Evolutionary conservation across 2,888 invertebrate species (phyloP), one percentile per base, ranked within the genome.

Genomic region (Hesperia comma): DNA sequence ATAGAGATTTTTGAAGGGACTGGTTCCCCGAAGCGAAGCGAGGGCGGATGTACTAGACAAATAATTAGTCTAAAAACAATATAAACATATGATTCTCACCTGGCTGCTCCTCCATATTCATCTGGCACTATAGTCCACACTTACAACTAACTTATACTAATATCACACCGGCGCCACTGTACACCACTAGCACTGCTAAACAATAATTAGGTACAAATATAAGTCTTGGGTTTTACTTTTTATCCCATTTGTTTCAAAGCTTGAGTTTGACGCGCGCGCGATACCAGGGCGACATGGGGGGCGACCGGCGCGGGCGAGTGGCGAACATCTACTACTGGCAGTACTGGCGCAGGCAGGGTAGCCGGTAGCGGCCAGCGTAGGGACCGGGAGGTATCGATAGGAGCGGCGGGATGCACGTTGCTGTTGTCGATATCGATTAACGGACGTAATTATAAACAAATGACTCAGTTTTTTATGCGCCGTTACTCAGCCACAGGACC

Each of bases 261-360:
- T 88, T 89, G 82, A 90, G 88, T 82, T 91, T 91, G 72, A 90
- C 91, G 71, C 91, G 86, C 54, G 86, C 81, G 76, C 75, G 63
- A 66, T 61, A 40, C 15, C 61, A 46, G 55, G 55, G 63, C 70
- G 70, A 67, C 68, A 64, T 62, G 56, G 32, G 63, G 58, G 71
- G 63, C 74, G 75, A 68, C 69, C 69, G 70, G n/a, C 67, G 32
- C 15, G 56, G 40, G 55, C 63, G 67, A 68, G 60, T 54, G 66
- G 60, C 66, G 60, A 60, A 46, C 58, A 40, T 57, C 41, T 57
- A 73, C 72, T 71, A 71, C 41, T 37, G 57, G 26, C 26, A 2
- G 26, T 26, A 2, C 3, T 26, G 5, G 5, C 26, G 2, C 26
- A n/a, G 56, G 68, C 62, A 67, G 63, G 68, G 64, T 37, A 46